phyloP scores from a whole-genome alignment of 2,888 invertebrate genomes.

The Aspidiotus destructor region DNA sequence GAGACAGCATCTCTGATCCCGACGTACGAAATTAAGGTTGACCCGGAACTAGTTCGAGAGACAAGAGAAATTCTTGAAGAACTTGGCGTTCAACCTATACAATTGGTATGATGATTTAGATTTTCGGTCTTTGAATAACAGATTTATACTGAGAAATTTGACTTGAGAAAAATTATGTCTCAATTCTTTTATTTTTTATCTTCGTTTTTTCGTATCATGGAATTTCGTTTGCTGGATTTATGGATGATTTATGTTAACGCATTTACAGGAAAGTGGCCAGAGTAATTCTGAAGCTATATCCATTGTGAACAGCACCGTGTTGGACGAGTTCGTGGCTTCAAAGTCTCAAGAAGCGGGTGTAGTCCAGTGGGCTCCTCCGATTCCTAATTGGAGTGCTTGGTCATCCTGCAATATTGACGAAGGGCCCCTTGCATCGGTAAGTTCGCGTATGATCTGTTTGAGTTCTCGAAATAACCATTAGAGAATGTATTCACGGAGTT shows the following conservation, averaged over 20 bases:
- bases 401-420: slow-evolving; percentile 92
- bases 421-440: slow-evolving; percentile 59
- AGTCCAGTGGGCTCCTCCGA: slow-evolving; percentile 93
- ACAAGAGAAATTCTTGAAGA: slow-evolving; percentile 48
- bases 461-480: not conserved
- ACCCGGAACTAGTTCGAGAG: slow-evolving; percentile 57
- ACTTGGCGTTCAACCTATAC: slow-evolving; percentile 41
- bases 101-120: slow-evolving; percentile 35
- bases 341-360: slow-evolving; percentile 60
- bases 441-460: not conserved
- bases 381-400: slow-evolving; percentile 97
- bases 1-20: slow-evolving; percentile 65
- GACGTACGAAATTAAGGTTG: slow-evolving; percentile 67
- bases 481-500: not conserved
- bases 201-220: too few relatives aligned
- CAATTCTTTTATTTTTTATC: too few relatives aligned
- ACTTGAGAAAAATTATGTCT: too few relatives aligned
- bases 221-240: too few relatives aligned
- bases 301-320: slow-evolving; percentile 47
- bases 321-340: slow-evolving; percentile 58
- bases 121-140: too few relatives aligned
- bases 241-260: slow-evolving; percentile 21
- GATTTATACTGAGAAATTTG: too few relatives aligned
- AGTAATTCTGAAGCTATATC: slow-evolving; percentile 43
- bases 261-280: not conserved